Base-by-base conservation (phyloP, 2,888 invertebrate genomes). In the Biston betularia region DNA sequence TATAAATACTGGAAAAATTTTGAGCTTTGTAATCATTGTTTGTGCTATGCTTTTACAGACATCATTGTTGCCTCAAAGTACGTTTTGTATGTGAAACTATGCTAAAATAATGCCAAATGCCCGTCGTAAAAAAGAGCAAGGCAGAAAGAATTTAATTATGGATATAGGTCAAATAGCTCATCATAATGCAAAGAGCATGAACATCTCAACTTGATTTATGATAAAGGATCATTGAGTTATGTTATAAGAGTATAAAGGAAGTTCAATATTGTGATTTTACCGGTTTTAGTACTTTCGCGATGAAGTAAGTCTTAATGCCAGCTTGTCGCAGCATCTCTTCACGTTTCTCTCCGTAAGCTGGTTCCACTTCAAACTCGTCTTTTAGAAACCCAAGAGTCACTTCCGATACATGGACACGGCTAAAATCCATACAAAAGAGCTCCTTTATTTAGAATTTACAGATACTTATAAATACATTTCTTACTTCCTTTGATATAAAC, bases 351-450 rank as follows among this genome's bases (percentile, higher is more conserved):
- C 98, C 98, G 84, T 95, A 96, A 0, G 97, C 98, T 4, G 97
- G 96, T 84, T 98, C 98, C 75, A 98, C 97, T 91, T 98, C 98
- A 86, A 99, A 99, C 88, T 98, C 98, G 45, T 97, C 97, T 83
- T 96, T 96, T 74, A 99, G 94, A 88, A 96, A 98, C 78, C 96
- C 95, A 80, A 97, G 94, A 1, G 99, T 99, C 80, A 97, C 97
- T 86, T 98, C 98, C 44, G 98, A 98, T 79, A 99, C 97, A 89
- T 99, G 98, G 33, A 99, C 98, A 73, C 98, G 96, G 73, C 98
- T 98, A 89, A 59, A 93, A 54, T 44, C 24, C 8, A 42, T 24
- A 40, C 11, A n/a, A 46, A 46, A 46, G 24, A 24, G 3, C 24
- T 24, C 11, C 42, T 11, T 10, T 11, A 10, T 12, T 42, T 5